Conservation (phyloP, 2,113 vertebrate species). For the Formicarius rufipectus region DNA sequence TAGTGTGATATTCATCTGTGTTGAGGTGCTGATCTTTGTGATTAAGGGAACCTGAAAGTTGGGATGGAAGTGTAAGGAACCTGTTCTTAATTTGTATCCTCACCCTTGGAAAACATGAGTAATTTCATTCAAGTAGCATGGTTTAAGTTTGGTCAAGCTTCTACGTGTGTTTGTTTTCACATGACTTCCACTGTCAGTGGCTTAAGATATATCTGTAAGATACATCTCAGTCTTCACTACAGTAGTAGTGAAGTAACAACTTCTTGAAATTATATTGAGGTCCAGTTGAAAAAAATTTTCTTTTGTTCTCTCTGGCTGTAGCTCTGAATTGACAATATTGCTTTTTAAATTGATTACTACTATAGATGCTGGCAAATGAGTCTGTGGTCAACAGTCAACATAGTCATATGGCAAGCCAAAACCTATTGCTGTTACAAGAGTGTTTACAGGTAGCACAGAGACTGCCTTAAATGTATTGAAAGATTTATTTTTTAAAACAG, state of each 20-base stretch:
- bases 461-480: not conserved
- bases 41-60: not conserved
- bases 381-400: not conserved
- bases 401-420: not conserved
- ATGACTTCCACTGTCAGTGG: not conserved
- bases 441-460: not conserved
- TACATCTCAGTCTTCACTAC: not conserved
- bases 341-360: not conserved
- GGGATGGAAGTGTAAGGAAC: not conserved
- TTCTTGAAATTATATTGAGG: not conserved
- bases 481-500: not conserved
- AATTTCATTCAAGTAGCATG: not conserved
- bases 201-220: not conserved
- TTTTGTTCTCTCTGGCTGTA: not conserved
- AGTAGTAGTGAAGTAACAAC: not conserved
- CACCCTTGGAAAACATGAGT: not conserved
- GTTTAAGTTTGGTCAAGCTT: not conserved
- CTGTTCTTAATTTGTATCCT: not conserved
- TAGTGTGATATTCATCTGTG: not conserved
- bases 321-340: not conserved
- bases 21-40: not conserved
- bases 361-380: not conserved
- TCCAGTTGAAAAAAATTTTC: not conserved
- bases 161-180: not conserved
- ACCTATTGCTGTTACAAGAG: not conserved